Evolutionary conservation across 2,888 invertebrate species (phyloP).

Genomic region (Galeruca laticollis): DNA sequence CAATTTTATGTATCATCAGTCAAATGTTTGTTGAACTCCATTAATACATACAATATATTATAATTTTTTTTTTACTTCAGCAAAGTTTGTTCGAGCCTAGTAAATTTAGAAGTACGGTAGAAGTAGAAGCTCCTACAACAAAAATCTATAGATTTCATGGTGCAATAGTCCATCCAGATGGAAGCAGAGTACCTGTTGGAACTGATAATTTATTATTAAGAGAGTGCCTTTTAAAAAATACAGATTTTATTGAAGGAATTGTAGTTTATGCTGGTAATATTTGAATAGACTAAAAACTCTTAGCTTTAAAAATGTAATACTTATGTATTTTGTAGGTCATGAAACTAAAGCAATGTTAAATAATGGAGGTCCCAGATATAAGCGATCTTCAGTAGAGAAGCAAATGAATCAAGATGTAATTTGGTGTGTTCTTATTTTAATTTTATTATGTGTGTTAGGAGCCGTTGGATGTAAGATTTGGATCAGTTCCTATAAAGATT

Average conservation of each 20-base stretch:
- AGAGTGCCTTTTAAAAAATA: conserved; percentile 95
- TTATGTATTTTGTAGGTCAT: conserved; percentile 74
- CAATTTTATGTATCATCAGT: too few species aligned
- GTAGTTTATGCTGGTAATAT: conserved; percentile 89
- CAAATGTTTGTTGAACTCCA: too few species aligned
- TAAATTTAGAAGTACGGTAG: conserved; percentile 86
- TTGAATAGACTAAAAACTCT: neutral
- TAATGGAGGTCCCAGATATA: conserved; percentile 94
- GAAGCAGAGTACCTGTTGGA: conserved; percentile 82
- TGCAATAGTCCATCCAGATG: conserved; percentile 84
- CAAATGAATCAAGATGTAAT: conserved; percentile 96
- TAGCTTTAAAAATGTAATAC: neutral
- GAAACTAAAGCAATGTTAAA: conserved; percentile 99
- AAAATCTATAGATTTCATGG: conserved; percentile 96
- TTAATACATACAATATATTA: too few species aligned
- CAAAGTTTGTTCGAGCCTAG: conserved; percentile 81
- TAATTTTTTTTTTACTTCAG: conserved; percentile 65
- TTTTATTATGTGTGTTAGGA: conserved; percentile 90
- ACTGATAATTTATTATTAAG: conserved; percentile 93
- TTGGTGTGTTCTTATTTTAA: conserved; percentile 94
- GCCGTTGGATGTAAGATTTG: conserved; percentile 92
- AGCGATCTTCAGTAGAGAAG: conserved; percentile 90
- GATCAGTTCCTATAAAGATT: conserved; percentile 74
- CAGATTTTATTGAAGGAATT: conserved; percentile 95
- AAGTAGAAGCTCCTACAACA: conserved; percentile 95